These are phyloP conservation scores for Hyphantria cunea DNA, from an alignment of 1,140 invertebrate genomes.

Conservation along the genomic window DNA sequence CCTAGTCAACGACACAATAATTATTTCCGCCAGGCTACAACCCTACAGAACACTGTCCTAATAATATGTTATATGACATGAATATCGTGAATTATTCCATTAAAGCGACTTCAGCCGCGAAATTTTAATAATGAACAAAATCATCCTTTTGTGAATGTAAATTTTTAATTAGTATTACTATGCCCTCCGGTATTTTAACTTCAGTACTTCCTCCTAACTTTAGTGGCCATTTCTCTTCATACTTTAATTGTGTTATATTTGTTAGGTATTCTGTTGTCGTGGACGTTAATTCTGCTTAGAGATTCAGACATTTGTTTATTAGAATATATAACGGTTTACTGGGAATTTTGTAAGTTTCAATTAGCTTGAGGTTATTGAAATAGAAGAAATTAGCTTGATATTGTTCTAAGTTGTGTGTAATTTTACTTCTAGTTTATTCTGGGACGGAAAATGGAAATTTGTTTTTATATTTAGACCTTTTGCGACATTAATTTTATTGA, in stretches of 20 bases:
- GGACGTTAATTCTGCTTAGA: background rate
- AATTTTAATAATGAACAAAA: constrained; percentile 79
- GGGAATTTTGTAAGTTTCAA: too few species aligned
- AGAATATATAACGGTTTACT: too few species aligned
- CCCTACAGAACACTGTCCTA: constrained; percentile 15
- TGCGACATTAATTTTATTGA: too few species aligned
- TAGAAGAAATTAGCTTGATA: too few species aligned
- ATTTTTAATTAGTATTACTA: constrained; percentile 71
- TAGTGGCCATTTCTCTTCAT: background rate
- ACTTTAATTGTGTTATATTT: constrained; percentile 16
- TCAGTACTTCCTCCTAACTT: background rate
- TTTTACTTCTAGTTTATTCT: too few species aligned
- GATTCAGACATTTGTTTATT: constrained; percentile 5
- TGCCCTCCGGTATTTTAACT: constrained; percentile 3
- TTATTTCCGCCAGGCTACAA: background rate
- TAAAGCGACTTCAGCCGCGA: constrained; percentile 63
- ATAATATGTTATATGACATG: constrained; percentile 66
- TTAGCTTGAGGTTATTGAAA: too few species aligned
- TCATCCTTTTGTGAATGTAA: constrained; percentile 74
- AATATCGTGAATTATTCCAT: constrained; percentile 66
- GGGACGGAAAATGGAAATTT: too few species aligned
- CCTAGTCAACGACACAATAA: too few species aligned
- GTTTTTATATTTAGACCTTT: too few species aligned
- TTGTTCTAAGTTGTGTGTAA: too few species aligned
- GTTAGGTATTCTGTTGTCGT: background rate